Evolutionary conservation across 2,797 vertebrate genomes (phyloP).

Genomic region (Todus mexicanus): DNA sequence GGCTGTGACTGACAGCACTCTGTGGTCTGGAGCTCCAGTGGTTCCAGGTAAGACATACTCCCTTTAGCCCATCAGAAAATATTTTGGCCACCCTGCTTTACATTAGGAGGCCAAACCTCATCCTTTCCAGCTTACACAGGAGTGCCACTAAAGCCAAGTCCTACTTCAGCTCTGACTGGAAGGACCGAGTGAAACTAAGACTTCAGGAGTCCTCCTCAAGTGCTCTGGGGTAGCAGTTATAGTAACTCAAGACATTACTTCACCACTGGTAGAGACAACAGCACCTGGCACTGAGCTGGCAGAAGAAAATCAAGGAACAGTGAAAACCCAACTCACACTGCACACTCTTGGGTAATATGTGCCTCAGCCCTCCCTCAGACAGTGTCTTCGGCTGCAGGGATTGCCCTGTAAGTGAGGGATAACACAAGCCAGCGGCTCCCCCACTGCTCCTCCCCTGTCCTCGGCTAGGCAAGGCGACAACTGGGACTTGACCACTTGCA

Average conservation of each 20-base stretch:
- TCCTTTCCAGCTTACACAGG: not conserved
- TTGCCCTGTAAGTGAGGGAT: not conserved
- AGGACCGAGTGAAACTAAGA: not conserved
- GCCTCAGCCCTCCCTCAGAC: not conserved
- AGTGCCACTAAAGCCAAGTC: not conserved
- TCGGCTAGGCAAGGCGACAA: not conserved
- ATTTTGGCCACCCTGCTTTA: not conserved
- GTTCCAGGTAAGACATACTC: not conserved
- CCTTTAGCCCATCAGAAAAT: not conserved
- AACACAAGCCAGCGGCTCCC: not conserved
- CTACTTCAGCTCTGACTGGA: not conserved
- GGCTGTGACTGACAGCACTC: not conserved
- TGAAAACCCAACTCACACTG: not conserved
- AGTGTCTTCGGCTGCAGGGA: not conserved
- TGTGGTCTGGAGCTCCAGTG: not conserved
- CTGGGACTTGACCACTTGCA: not conserved
- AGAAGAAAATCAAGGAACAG: not conserved
- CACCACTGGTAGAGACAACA: not conserved
- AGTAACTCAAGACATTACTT: not conserved
- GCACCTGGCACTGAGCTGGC: not conserved
- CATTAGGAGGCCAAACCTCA: not conserved
- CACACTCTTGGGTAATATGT: not conserved
- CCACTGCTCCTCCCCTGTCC: not conserved
- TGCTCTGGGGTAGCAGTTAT: rapidly evolving
- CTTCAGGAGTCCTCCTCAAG: not conserved